phyloP scores from a whole-genome alignment of 2,797 vertebrate species.

The Ctenosaura bakeri region DNA sequence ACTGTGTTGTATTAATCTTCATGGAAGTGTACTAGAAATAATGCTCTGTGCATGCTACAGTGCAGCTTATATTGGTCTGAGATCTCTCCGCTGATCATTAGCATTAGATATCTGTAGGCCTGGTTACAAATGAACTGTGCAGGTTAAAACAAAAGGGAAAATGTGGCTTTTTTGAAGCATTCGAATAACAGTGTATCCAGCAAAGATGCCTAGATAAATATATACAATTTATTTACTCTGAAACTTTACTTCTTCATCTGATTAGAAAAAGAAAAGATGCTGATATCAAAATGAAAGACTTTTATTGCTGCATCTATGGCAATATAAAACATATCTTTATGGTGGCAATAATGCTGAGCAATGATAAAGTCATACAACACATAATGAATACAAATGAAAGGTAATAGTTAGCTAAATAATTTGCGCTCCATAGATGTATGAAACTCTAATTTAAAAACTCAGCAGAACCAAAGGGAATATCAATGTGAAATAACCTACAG shows the following conservation, averaged over 20 bases:
- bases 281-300: slow-evolving; percentile 68
- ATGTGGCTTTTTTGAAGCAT: neutral
- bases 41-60: slow-evolving; percentile 36
- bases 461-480: slow-evolving; percentile 69
- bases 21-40: slow-evolving; percentile 47
- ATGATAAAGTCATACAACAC: slow-evolving; percentile 64
- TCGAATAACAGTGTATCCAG: neutral
- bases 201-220: slow-evolving; percentile 52
- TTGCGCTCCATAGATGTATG: slow-evolving; percentile 60
- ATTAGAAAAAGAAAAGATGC: slow-evolving; percentile 55
- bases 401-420: slow-evolving; percentile 75
- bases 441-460: slow-evolving; percentile 75
- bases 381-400: slow-evolving; percentile 74
- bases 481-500: slow-evolving; percentile 74
- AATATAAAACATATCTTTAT: slow-evolving; percentile 63
- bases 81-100: slow-evolving; percentile 40
- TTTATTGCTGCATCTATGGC: slow-evolving; percentile 52
- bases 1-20: neutral
- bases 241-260: slow-evolving; percentile 42
- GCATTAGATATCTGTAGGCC: slow-evolving; percentile 45
- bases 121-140: slow-evolving; percentile 55
- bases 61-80: slow-evolving; percentile 5
- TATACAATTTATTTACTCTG: slow-evolving; percentile 50
- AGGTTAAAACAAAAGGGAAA: slow-evolving; percentile 44
- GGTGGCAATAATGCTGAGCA: slow-evolving; percentile 62